phyloP scores from a whole-genome alignment of 2,797 vertebrate genomes.

The Aulostomus chinensis region DNA sequence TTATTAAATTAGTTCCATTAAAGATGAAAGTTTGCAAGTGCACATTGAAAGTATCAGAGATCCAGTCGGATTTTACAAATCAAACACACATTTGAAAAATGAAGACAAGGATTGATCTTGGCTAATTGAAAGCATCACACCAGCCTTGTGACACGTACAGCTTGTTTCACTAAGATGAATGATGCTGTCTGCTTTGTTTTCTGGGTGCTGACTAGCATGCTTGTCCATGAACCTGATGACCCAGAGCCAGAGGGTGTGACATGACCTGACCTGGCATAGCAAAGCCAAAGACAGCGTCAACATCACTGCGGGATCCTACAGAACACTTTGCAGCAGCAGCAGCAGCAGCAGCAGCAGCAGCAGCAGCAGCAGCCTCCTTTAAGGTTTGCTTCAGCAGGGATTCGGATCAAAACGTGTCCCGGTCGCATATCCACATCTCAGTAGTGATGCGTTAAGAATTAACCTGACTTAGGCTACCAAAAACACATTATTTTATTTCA shows the following conservation, averaged over 20 bases:
- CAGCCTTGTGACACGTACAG: not conserved
- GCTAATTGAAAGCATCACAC: not conserved
- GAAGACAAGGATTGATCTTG: not conserved
- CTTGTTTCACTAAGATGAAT: not conserved
- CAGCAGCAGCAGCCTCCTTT: too few species aligned
- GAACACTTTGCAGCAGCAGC: too few species aligned
- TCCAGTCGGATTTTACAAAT: not conserved
- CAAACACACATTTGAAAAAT: not conserved
- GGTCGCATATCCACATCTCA: too few species aligned
- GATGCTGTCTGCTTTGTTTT: not conserved
- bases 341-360: too few species aligned
- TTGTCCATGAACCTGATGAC: constrained; percentile 18
- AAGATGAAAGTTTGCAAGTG: too few species aligned
- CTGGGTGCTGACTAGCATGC: not conserved
- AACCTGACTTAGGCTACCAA: too few species aligned
- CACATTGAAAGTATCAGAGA: too few species aligned
- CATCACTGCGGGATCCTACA: not conserved
- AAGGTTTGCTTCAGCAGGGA: too few species aligned
- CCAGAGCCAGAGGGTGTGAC: constrained; percentile 4
- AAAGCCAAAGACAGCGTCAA: not conserved
- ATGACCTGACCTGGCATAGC: constrained; percentile 2
- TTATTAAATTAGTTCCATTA: too few species aligned
- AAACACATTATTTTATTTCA: too few species aligned
- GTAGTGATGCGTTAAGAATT: too few species aligned
- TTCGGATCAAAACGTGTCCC: too few species aligned